A percentile compares a stretch with the other conserved stretches of the same genome.
phyloP scores from a whole-genome alignment of 2,113 vertebrate genomes.

The Chrysochloris asiatica region DNA sequence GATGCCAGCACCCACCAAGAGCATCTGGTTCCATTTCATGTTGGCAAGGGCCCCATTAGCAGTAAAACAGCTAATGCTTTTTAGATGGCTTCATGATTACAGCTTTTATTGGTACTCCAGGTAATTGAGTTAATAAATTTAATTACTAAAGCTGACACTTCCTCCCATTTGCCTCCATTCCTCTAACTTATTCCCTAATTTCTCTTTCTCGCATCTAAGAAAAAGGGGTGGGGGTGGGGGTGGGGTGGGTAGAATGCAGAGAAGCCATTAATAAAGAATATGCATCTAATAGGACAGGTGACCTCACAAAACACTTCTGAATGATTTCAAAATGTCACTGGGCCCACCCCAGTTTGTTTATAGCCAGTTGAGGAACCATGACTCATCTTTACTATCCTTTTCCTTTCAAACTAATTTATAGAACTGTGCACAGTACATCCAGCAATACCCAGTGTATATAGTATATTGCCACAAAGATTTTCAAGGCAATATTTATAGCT shows the following conservation, averaged over 20 bases:
- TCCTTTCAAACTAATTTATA: slow-evolving; percentile 77
- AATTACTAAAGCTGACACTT: slow-evolving; percentile 64
- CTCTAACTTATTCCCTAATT: slow-evolving; percentile 28
- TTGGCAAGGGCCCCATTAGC: slow-evolving; percentile 68
- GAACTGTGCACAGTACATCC: slow-evolving; percentile 53
- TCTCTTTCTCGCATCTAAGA: not conserved
- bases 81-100: slow-evolving; percentile 76
- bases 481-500: slow-evolving; percentile 72
- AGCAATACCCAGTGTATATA: slow-evolving; percentile 61
- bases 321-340: slow-evolving; percentile 75
- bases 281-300: slow-evolving; percentile 70
- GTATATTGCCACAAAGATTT: slow-evolving; percentile 71
- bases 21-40: slow-evolving; percentile 76
- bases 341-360: slow-evolving; percentile 73
- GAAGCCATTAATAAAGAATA: slow-evolving; percentile 72
- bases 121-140: slow-evolving; percentile 79
- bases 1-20: slow-evolving; percentile 62
- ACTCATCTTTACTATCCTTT: slow-evolving; percentile 72
- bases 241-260: slow-evolving; percentile 3
- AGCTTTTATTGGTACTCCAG: slow-evolving; percentile 71
- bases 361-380: slow-evolving; percentile 63
- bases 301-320: slow-evolving; percentile 78
- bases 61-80: slow-evolving; percentile 64
- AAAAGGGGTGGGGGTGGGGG: not conserved
- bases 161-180: not conserved